Conservation (phyloP, 2,797 vertebrate species). For the Apogon hyalosoma region DNA sequence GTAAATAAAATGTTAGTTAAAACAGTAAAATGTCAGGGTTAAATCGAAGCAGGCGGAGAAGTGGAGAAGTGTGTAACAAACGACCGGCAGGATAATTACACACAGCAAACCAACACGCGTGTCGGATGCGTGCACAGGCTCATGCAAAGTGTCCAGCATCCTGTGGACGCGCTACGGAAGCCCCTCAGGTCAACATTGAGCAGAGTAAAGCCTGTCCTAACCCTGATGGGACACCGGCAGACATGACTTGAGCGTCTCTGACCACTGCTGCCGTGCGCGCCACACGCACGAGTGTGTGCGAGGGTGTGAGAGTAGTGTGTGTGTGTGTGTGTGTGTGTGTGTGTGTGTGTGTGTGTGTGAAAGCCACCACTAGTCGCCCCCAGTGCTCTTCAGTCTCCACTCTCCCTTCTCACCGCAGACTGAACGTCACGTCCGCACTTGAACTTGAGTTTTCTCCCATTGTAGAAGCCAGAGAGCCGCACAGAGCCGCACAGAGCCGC, state of each 20-base stretch:
- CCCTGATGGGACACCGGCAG: constrained; percentile 13
- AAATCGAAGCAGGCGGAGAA: not conserved
- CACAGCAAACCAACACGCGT: not conserved
- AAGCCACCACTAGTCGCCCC: constrained; percentile 99
- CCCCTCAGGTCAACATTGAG: constrained; percentile 16
- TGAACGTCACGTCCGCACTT: constrained; percentile 99
- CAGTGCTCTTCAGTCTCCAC: constrained; percentile 96
- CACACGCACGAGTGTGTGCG: constrained; percentile 30
- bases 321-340: constrained; percentile 42
- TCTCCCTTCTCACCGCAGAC: constrained; percentile 96
- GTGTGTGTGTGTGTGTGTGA: constrained; percentile 83
- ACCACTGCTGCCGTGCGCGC: constrained; percentile 60
- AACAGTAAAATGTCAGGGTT: not conserved
- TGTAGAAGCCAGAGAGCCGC: constrained; percentile 96
- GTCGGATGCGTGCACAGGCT: not conserved
- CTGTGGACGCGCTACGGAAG: constrained; percentile 8
- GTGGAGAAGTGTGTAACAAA: not conserved
- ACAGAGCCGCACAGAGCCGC: constrained; percentile 91
- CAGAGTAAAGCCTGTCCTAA: not conserved
- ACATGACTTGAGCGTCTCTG: constrained; percentile 53
- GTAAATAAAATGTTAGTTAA: not conserved
- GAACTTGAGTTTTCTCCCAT: constrained; percentile 99
- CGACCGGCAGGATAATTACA: not conserved
- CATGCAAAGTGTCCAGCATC: constrained; percentile 36
- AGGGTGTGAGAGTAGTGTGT: constrained; percentile 22